Evolutionary conservation across 2,113 vertebrate genomes (phyloP).

Genomic region (Tychaedon coryphoeus): DNA sequence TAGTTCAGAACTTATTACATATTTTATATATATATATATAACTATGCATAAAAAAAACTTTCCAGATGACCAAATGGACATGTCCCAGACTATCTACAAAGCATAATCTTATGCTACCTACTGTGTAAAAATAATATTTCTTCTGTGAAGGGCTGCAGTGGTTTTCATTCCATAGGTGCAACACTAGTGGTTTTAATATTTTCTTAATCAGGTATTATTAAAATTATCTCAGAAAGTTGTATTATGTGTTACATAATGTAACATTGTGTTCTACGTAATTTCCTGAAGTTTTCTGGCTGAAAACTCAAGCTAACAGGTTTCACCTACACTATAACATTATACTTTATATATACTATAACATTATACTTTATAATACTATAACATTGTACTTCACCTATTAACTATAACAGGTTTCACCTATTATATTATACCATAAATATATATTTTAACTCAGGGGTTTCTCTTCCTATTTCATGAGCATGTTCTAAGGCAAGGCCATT

Average conservation of each 20-base stretch:
- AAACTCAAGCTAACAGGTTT: background rate
- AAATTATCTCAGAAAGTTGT: background rate
- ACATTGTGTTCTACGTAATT: background rate
- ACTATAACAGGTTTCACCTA: background rate
- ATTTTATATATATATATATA: background rate
- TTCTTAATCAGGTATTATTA: background rate
- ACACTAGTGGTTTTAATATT: background rate
- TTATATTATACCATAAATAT: background rate
- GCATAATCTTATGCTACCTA: background rate
- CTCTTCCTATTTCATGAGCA: background rate
- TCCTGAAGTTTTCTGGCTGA: background rate
- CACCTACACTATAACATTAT: background rate
- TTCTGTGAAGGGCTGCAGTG: background rate
- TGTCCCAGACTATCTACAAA: background rate
- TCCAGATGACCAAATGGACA: background rate
- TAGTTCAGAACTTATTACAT: background rate
- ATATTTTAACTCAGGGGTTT: background rate
- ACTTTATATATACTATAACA: background rate
- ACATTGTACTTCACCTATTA: background rate
- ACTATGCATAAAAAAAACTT: background rate
- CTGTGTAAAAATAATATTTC: background rate
- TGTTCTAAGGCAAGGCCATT: background rate
- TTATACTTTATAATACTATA: background rate
- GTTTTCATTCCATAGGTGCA: background rate
- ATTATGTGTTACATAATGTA: background rate